phyloP scores from a whole-genome alignment of 2,113 vertebrate genomes.

The Cygnus buccinator region DNA sequence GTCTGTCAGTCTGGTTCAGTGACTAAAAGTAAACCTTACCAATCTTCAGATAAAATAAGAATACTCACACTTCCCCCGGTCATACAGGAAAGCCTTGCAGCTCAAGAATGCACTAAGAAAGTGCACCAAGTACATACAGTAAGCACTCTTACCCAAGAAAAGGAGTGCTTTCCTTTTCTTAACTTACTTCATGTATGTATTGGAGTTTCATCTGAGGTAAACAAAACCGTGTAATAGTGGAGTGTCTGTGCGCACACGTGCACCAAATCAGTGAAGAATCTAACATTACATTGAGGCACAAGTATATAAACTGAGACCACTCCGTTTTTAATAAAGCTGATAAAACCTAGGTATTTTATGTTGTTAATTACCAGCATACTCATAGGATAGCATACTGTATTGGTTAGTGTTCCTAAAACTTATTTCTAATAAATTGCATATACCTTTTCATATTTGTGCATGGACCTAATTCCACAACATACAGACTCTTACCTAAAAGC shows the following conservation, averaged over 20 bases:
- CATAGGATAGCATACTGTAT: background rate
- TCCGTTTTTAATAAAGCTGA: background rate
- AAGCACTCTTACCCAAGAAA: background rate
- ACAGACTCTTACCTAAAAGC: background rate
- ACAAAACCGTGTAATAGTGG: background rate
- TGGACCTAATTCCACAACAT: background rate
- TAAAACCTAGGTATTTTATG: background rate
- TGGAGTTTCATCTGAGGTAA: background rate
- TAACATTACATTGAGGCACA: background rate
- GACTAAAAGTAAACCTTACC: background rate
- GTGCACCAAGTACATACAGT: background rate
- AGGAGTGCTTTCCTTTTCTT: background rate
- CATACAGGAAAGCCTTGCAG: background rate
- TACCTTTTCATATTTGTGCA: background rate
- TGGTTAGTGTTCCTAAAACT: background rate
- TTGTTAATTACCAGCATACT: background rate
- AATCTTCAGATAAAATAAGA: background rate
- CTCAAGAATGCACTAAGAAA: background rate
- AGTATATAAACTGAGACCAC: background rate
- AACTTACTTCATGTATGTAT: background rate
- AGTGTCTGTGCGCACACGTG: background rate
- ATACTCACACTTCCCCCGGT: background rate
- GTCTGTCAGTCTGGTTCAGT: background rate
- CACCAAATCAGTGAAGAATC: background rate
- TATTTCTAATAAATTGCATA: background rate